A percentile compares a stretch with the other conserved stretches of the same genome.
Conservation (phyloP, 2,113 vertebrate genomes). For the Tonatia bakeri region DNA sequence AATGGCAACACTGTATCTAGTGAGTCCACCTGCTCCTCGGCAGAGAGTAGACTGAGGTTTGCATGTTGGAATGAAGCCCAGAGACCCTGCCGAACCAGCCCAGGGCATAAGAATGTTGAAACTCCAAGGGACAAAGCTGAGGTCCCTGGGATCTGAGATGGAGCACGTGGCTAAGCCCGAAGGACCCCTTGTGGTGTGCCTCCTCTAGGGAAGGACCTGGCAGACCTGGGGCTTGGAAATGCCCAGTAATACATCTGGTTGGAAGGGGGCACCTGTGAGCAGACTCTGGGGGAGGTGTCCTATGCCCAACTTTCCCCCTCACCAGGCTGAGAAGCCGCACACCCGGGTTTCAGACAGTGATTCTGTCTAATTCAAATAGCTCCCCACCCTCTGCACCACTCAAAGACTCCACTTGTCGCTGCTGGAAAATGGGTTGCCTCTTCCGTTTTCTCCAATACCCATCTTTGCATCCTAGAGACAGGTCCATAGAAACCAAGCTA, state of each 20-base stretch:
- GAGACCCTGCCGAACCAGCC: not conserved
- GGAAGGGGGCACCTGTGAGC: not conserved
- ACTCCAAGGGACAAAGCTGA: not conserved
- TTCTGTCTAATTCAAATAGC: not conserved
- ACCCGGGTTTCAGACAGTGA: not conserved
- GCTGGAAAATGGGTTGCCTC: not conserved
- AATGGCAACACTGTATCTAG: not conserved
- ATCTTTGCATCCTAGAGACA: not conserved
- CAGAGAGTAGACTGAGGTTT: not conserved
- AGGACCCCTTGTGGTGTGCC: fast-evolving
- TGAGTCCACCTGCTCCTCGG: no score
- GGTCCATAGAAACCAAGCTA: not conserved
- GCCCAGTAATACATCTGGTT: not conserved
- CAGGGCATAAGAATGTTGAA: not conserved
- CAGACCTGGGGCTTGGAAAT: not conserved
- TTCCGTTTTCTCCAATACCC: not conserved
- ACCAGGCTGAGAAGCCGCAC: not conserved
- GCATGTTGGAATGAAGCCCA: not conserved
- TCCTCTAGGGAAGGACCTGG: not conserved
- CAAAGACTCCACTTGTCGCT: not conserved
- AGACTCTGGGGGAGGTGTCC: not conserved
- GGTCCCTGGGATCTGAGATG: not conserved
- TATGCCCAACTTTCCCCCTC: not conserved
- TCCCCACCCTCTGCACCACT: no score
- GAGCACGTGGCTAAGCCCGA: not conserved